Evolutionary conservation across 2,888 invertebrate genomes (phyloP).

Genomic region (Chrysodeixis includens): DNA sequence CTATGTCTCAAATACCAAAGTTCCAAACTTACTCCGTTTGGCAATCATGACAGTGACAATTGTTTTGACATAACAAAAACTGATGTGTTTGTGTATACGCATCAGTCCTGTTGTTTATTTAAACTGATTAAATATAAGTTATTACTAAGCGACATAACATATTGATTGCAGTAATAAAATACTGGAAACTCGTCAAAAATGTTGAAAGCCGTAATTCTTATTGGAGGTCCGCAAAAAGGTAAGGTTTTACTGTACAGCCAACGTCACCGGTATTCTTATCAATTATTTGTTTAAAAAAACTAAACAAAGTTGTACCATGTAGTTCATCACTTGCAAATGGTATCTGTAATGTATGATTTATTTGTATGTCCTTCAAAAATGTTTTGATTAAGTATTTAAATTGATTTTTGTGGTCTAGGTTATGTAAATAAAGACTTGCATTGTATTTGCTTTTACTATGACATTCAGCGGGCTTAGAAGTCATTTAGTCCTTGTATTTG

Average conservation of each 20-base stretch:
- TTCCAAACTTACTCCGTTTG: not conserved
- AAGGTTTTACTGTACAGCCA: slow-evolving; percentile 48
- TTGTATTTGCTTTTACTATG: not conserved
- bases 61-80: not conserved
- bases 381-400: not conserved
- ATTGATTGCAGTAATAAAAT: not conserved
- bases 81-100: slow-evolving; percentile 56
- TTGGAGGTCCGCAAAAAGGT: slow-evolving; percentile 99
- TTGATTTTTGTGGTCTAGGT: slow-evolving; percentile 26
- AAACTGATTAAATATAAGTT: slow-evolving; percentile 18
- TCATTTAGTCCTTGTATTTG: not conserved
- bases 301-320: not conserved
- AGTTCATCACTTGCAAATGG: not conserved
- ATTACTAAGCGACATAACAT: not conserved
- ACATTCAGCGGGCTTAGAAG: not conserved
- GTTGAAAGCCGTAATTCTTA: slow-evolving; percentile 96
- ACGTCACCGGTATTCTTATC: slow-evolving; percentile 72
- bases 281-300: slow-evolving; percentile 13
- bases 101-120: slow-evolving; percentile 1
- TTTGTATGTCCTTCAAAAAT: not conserved
- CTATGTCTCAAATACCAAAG: not conserved
- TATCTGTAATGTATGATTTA: not conserved
- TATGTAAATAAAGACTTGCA: slow-evolving; percentile 31
- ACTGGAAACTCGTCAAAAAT: slow-evolving; percentile 72
- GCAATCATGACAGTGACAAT: slow-evolving; percentile 25